phyloP scores from a whole-genome alignment of 2,113 vertebrate genomes.

The Heterotis niloticus region DNA sequence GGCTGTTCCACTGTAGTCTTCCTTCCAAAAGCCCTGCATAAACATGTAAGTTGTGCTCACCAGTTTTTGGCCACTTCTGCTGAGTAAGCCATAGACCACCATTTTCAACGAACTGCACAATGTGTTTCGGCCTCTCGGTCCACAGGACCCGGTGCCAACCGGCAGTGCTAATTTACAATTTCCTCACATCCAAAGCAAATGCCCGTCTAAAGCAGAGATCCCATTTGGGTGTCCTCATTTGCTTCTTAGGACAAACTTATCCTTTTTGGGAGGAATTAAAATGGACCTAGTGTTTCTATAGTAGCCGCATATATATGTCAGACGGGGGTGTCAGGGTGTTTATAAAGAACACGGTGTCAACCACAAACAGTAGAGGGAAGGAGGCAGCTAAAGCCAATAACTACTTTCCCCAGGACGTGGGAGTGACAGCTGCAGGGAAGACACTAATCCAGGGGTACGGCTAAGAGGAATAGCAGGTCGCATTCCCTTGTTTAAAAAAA shows the following conservation, averaged over 20 bases:
- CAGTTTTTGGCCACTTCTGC: background rate
- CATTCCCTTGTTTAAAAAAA: no score
- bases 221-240: background rate
- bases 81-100: background rate
- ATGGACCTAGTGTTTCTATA: constrained; percentile 27
- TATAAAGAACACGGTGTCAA: constrained; percentile 30
- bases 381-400: background rate
- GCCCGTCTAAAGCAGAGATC: constrained; percentile 12
- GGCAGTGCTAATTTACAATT: background rate
- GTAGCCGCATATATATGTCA: constrained; percentile 5
- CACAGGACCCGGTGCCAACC: constrained; percentile 3
- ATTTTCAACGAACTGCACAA: background rate
- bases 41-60: background rate
- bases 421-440: background rate
- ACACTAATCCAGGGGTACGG: background rate
- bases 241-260: background rate
- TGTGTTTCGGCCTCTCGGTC: background rate
- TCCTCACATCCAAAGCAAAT: constrained; percentile 21
- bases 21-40: background rate
- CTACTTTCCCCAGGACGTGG: background rate
- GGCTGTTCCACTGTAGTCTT: no score
- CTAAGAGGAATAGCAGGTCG: no score
- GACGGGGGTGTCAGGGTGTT: constrained; percentile 10
- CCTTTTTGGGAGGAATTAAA: constrained; percentile 23
- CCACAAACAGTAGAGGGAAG: background rate